These are phyloP conservation scores for Drosophila austrosaltans DNA, from an alignment of 2,888 invertebrate species.

Conservation along the genomic window DNA sequence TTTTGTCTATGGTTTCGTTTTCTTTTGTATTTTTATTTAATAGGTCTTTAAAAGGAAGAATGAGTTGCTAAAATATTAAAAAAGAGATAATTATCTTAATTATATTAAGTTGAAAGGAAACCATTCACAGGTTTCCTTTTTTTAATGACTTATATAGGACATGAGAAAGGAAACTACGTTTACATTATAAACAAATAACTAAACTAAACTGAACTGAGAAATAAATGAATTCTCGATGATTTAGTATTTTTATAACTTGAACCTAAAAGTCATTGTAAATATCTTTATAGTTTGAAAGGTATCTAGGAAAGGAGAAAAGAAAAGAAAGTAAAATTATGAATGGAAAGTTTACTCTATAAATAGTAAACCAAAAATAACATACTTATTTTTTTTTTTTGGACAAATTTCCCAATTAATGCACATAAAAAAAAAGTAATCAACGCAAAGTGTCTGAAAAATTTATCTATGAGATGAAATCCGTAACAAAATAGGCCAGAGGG, in stretches of 20 bases:
- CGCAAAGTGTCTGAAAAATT: not conserved
- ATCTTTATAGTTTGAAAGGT: no score
- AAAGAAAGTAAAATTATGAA: no score
- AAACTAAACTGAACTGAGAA: not conserved
- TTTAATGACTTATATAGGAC: not conserved
- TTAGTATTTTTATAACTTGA: no score
- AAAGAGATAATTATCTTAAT: constrained; percentile 13
- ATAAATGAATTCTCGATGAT: not conserved
- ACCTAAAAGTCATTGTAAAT: no score
- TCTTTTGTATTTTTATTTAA: constrained; percentile 3
- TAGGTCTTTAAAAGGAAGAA: constrained; percentile 11
- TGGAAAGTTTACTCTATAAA: not conserved
- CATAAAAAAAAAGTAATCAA: not conserved
- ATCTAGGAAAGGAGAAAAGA: no score
- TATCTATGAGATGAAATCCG: not conserved
- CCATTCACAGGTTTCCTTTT: not conserved
- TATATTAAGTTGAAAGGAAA: constrained; percentile 1
- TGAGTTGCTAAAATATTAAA: constrained; percentile 8
- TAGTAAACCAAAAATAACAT: not conserved
- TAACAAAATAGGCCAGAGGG: constrained; percentile 3
- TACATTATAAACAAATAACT: not conserved
- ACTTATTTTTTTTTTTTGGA: not conserved
- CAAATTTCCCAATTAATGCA: constrained; percentile 1
- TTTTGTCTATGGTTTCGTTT: constrained; percentile 5
- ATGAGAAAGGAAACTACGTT: not conserved